These are phyloP conservation scores for Lutraria lutraria DNA, from an alignment of 2,888 invertebrate species.

Conservation along the genomic window DNA sequence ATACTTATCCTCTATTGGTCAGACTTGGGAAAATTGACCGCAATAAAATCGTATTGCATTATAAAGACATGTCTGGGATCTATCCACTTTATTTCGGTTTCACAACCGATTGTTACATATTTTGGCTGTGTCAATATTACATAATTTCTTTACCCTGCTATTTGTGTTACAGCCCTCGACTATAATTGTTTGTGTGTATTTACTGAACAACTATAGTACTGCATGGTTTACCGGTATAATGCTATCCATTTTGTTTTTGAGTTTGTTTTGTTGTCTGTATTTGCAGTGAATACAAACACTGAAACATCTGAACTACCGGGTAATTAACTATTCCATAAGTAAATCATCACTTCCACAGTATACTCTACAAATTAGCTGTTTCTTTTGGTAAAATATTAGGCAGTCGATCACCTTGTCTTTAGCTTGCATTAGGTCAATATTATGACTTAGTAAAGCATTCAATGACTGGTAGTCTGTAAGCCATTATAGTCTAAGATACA, in stretches of 20 bases:
- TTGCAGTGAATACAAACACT: background rate
- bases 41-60: conserved; percentile 35
- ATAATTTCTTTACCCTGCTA: background rate
- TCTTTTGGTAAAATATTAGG: too few relatives aligned
- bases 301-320: background rate
- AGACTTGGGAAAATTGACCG: conserved; percentile 1
- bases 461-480: too few relatives aligned
- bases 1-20: background rate
- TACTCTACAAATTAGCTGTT: too few relatives aligned
- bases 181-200: background rate
- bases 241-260: background rate
- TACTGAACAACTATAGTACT: background rate
- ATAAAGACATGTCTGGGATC: conserved; percentile 15
- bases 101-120: conserved; percentile 27
- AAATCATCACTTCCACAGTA: background rate
- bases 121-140: conserved; percentile 39
- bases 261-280: background rate
- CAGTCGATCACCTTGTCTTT: too few relatives aligned
- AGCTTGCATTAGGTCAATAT: too few relatives aligned
- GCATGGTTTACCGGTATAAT: background rate
- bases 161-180: background rate
- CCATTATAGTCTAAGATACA: too few relatives aligned
- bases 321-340: background rate
- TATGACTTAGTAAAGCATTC: too few relatives aligned
- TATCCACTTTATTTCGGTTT: conserved; percentile 33